Conservation (phyloP, 2,797 vertebrate genomes). For the Aphelocoma californica region DNA sequence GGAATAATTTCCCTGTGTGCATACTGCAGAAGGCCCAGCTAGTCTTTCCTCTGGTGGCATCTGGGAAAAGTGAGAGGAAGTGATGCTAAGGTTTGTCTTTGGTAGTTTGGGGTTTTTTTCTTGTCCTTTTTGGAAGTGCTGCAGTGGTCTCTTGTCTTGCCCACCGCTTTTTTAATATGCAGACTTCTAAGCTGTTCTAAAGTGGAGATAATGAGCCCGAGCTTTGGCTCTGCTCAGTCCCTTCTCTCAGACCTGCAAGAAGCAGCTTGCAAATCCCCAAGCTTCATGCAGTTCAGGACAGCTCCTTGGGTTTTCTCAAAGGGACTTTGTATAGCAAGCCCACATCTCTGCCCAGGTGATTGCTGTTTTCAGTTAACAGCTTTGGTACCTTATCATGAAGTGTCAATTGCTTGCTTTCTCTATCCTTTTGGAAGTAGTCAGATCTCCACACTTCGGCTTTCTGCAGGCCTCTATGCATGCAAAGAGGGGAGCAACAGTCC, state of each 20-base stretch:
- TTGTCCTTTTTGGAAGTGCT: not conserved
- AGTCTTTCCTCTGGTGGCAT: not conserved
- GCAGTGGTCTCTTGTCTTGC: not conserved
- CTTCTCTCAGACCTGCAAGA: not conserved
- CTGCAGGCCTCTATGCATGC: constrained; percentile 91
- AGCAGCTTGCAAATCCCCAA: not conserved
- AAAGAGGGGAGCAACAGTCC: constrained; percentile 92
- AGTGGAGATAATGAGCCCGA: not conserved
- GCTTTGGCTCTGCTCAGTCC: not conserved
- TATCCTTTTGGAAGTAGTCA: not conserved
- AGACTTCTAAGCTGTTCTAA: not conserved
- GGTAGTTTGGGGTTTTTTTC: not conserved
- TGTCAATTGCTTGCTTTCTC: not conserved
- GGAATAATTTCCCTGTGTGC: not conserved
- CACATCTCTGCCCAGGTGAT: not conserved
- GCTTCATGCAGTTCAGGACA: not conserved
- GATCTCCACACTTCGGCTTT: not conserved
- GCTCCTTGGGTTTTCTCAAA: not conserved
- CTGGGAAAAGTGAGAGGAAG: not conserved
- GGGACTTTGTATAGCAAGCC: not conserved
- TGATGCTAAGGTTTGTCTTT: not conserved
- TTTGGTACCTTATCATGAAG: not conserved
- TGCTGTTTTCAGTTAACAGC: not conserved
- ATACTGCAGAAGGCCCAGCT: not conserved
- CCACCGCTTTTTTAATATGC: not conserved